Percentiles rank a stretch among this genome's conserved stretches.
Conservation (phyloP, 2,888 invertebrate species). For the Charanyca ferruginea region DNA sequence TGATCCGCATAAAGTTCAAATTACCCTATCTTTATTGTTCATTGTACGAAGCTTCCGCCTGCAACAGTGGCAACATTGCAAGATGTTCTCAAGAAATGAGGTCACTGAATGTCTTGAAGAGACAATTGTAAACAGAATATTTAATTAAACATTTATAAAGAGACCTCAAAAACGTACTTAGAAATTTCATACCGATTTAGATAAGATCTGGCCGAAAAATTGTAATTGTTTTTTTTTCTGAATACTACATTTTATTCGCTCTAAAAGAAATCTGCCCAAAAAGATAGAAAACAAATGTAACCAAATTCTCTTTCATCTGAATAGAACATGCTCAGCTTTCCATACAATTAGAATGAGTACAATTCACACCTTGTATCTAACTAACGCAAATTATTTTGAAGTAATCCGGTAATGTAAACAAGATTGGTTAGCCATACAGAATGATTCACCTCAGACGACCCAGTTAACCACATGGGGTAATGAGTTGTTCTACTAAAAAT, state of each 20-base stretch:
- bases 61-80: conserved; percentile 55
- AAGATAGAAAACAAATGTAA: neutral
- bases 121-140: conserved; percentile 52
- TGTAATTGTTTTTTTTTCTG: conserved; percentile 4
- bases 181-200: conserved; percentile 6
- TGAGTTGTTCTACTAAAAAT: conserved; percentile 61
- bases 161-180: conserved; percentile 1
- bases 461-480: conserved; percentile 54
- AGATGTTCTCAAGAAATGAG: conserved; percentile 64
- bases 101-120: conserved; percentile 58
- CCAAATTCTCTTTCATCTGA: conserved; percentile 3
- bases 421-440: conserved; percentile 27
- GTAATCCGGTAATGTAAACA: conserved; percentile 48
- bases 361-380: conserved; percentile 30
- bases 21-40: conserved; percentile 20
- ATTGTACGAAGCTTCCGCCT: conserved; percentile 62
- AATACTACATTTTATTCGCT: neutral
- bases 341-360: conserved; percentile 17
- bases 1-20: conserved; percentile 39
- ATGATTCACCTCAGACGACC: conserved; percentile 62
- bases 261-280: neutral
- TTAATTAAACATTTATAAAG: conserved; percentile 20
- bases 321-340: neutral
- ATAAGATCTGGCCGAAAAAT: conserved; percentile 28
- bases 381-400: conserved; percentile 42